phyloP scores from a whole-genome alignment of 2,113 vertebrate genomes.

The Aegithalos caudatus region DNA sequence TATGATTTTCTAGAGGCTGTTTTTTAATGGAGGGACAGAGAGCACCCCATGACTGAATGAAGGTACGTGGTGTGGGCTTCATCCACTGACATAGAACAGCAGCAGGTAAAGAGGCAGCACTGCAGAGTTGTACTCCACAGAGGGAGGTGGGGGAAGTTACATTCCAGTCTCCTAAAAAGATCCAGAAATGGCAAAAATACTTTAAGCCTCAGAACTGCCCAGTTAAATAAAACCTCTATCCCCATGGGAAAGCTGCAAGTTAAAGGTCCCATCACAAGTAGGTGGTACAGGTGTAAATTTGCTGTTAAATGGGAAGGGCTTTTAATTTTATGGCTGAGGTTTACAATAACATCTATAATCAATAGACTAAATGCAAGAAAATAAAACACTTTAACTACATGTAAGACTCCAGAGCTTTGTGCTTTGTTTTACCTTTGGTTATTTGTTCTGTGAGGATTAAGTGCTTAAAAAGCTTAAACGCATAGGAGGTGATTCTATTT shows the following conservation, averaged over 20 bases:
- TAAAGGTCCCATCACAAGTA: neutral
- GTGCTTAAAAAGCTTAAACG: constrained; percentile 28
- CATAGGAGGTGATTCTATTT: neutral
- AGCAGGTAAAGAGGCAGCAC: neutral
- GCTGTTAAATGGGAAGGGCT: constrained; percentile 33
- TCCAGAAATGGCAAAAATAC: neutral
- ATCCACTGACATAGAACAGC: neutral
- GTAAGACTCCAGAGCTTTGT: constrained; percentile 21
- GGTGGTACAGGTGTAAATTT: neutral
- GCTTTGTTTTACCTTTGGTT: constrained; percentile 51
- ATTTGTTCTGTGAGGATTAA: constrained; percentile 46
- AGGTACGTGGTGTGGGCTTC: neutral
- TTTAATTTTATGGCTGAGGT: constrained; percentile 52
- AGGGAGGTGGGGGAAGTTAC: neutral
- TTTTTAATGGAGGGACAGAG: neutral
- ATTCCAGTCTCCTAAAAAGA: neutral
- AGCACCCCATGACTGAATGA: neutral
- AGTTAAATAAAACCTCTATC: neutral
- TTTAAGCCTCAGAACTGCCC: neutral
- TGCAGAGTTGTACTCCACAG: neutral
- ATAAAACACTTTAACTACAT: constrained; percentile 65
- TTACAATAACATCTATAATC: constrained; percentile 59
- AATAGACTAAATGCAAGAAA: constrained; percentile 59
- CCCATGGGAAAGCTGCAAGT: neutral
- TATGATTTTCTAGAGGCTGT: neutral